Conservation (phyloP, 2,888 invertebrate genomes). For the Parelbella ahira region DNA sequence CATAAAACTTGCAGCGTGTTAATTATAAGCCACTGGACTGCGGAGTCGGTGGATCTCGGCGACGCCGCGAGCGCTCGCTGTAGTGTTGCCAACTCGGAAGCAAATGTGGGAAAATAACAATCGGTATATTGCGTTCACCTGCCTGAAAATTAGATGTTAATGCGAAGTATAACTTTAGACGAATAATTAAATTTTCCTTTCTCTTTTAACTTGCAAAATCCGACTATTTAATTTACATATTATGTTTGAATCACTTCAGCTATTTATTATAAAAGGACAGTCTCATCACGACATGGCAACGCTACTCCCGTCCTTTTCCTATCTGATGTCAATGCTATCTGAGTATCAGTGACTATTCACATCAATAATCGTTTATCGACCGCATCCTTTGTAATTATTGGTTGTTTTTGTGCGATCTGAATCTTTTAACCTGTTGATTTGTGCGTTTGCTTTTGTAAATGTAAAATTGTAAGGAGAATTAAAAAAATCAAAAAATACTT, state of each 20-base stretch:
- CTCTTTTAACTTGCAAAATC: too few relatives aligned
- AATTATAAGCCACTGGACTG: conserved; percentile 79
- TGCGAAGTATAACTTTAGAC: too few relatives aligned
- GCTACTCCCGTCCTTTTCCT: conserved; percentile 33
- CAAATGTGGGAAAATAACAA: not conserved
- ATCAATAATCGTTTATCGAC: conserved; percentile 59
- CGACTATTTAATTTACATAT: too few relatives aligned
- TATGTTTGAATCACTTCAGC: too few relatives aligned
- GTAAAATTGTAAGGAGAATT: too few relatives aligned
- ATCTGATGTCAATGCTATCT: conserved; percentile 63
- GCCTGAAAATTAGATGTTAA: too few relatives aligned
- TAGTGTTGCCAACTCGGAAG: conserved; percentile 6
- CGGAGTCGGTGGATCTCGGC: conserved; percentile 38
- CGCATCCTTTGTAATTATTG: conserved; percentile 57
- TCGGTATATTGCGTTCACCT: too few relatives aligned
- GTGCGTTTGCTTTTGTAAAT: conserved; percentile 1
- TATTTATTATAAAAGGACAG: too few relatives aligned
- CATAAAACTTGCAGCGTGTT: conserved; percentile 79
- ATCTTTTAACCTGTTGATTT: conserved; percentile 7
- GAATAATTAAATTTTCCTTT: too few relatives aligned
- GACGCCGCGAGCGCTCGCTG: conserved; percentile 50
- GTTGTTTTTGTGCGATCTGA: conserved; percentile 17
- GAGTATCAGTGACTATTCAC: conserved; percentile 62
- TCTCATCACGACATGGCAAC: conserved; percentile 3
- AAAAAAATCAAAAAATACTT: too few relatives aligned